Base-by-base conservation (phyloP, 30 jellyfish, hydroid and myxozoan genomes). In the Sanderia malayensis region DNA sequence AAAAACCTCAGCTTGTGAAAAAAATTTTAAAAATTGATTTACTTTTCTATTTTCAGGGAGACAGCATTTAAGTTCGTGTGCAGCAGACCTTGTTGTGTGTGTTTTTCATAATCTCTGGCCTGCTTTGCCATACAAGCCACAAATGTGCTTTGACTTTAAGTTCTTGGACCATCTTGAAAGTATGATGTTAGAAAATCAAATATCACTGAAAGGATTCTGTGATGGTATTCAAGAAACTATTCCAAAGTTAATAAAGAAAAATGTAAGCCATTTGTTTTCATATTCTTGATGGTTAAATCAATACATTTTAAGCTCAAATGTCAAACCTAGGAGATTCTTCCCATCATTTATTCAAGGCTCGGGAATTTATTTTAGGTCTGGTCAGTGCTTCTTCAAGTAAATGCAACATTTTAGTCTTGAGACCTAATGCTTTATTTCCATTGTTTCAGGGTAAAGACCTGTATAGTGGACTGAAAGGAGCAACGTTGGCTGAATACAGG, bases 51-150 rank as follows among this genome's bases (percentile, higher is more conserved):
- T 53, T 59, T 59, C 33, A 59, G 71, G 71, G 71, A 59, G 71
- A 22, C 71, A 59, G 71, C 71, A 59, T 22, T 32, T 59, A 22
- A 17, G 71, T 59, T 59, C 71, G 3, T 59, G 71, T 59, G 22
- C 3, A 59, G 13, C 30, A 21, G 71, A 59, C 33, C 44, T 37
- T 11, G 20, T 59, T 59, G 30, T 11, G 20, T 59, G 19, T 13
- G 13, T 59, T 59, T 32, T 1, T 21, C 71, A 59, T 9, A 37
- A 32, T 22, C 71, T 59, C 24, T 59, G 71, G 71, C 71, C 71
- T 21, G 71, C 71, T 59, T 59, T 37, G 13, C 71, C 71, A 59
- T 59, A 32, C 71, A 59, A 59, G 37, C 71, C 71, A 21, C 71
- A 59, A 59, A 21, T 59, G 20, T 59, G 71, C 37, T 59, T 59